Evolutionary conservation across 2,888 invertebrate species (phyloP).

Genomic region (Orchesella flavescens): DNA sequence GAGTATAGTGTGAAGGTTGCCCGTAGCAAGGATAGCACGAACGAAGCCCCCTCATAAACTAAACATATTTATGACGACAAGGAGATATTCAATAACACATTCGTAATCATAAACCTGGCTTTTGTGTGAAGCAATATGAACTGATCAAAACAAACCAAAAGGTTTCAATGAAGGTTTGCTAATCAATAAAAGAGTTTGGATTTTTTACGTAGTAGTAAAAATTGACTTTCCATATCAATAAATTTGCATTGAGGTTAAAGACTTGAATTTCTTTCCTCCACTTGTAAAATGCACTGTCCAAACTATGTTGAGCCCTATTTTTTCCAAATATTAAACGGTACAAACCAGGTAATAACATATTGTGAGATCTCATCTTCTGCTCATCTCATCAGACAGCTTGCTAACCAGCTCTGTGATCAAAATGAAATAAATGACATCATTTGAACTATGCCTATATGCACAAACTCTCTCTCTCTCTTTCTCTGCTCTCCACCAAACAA

Average conservation of each 20-base stretch:
- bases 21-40: too few relatives aligned
- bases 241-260: slow-evolving; percentile 49
- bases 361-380: slow-evolving; percentile 41
- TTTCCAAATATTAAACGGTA: slow-evolving; percentile 41
- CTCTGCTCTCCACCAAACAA: slow-evolving; percentile 14
- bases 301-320: slow-evolving; percentile 26
- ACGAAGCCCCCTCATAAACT: not conserved
- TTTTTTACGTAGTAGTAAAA: slow-evolving; percentile 50
- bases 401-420: slow-evolving; percentile 48
- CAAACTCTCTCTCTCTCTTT: not conserved
- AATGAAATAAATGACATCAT: slow-evolving; percentile 58
- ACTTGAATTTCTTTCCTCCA: not conserved
- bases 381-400: slow-evolving; percentile 37
- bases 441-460: too few relatives aligned
- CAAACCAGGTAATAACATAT: slow-evolving; percentile 59
- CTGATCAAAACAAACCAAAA: slow-evolving; percentile 53
- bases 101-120: slow-evolving; percentile 52
- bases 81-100: slow-evolving; percentile 59
- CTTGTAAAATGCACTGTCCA: not conserved
- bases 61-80: slow-evolving; percentile 56
- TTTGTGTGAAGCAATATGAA: slow-evolving; percentile 24
- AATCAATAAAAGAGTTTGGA: slow-evolving; percentile 50
- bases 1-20: too few relatives aligned
- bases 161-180: slow-evolving; percentile 1
- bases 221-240: slow-evolving; percentile 52